These are phyloP conservation scores for Diarsia dahlii DNA, from an alignment of 2,888 invertebrate genomes.

Conservation along the genomic window DNA sequence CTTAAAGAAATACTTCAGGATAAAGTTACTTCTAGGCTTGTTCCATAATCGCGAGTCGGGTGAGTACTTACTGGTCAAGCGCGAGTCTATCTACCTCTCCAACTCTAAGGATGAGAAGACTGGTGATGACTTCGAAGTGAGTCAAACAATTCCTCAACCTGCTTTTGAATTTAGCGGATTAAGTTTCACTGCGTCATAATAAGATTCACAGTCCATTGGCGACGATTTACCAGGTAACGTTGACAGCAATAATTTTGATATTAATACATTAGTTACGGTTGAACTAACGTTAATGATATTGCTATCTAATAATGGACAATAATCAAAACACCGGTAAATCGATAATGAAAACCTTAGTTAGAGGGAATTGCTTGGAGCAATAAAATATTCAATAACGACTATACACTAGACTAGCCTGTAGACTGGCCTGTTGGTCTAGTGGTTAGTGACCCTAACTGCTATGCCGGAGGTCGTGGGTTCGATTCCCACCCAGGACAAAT, in stretches of 20 bases:
- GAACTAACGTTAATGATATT: slow-evolving; percentile 26
- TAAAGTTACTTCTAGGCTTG: background rate
- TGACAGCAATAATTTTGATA: slow-evolving; percentile 6
- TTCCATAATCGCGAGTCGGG: background rate
- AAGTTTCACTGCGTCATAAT: background rate
- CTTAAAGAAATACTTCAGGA: background rate
- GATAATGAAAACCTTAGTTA: slow-evolving; percentile 4
- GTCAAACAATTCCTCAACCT: background rate
- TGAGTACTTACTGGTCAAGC: background rate
- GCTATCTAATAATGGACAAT: slow-evolving; percentile 10
- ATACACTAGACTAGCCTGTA: too few species aligned
- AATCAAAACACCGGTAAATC: slow-evolving; percentile 22
- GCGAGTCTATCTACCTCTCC: background rate
- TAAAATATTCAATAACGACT: slow-evolving; percentile 24
- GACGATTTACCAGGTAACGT: slow-evolving; percentile 13
- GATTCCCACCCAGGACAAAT: too few species aligned
- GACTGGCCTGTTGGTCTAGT: too few species aligned
- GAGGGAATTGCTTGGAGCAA: slow-evolving; percentile 1
- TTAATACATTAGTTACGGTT: slow-evolving; percentile 26
- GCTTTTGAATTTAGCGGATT: background rate
- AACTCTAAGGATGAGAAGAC: background rate
- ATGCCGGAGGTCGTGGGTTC: too few species aligned
- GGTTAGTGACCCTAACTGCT: too few species aligned
- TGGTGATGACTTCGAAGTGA: background rate
- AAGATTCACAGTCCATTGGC: background rate